A percentile compares a stretch with the other conserved stretches of the same genome.
Conservation (phyloP, 2,888 invertebrate species). For the Idaea straminata region DNA sequence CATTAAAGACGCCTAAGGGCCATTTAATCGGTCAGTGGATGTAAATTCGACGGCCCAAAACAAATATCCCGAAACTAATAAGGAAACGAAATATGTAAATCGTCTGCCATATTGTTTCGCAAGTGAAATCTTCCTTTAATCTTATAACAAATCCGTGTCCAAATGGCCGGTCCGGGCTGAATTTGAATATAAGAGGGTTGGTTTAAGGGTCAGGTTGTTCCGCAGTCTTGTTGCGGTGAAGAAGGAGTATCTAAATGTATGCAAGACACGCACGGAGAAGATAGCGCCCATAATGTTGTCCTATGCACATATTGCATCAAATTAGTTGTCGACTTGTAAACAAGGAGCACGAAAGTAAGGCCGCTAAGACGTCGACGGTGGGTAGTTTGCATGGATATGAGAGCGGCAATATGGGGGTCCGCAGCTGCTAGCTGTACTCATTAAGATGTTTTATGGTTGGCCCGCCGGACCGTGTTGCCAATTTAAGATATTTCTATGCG, state of each 20-base stretch:
- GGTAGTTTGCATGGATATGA: slow-evolving; percentile 81
- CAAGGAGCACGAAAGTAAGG: slow-evolving; percentile 74
- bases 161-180: slow-evolving; percentile 76
- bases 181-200: slow-evolving; percentile 78
- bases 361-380: slow-evolving; percentile 72
- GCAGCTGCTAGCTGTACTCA: slow-evolving; percentile 79
- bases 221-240: slow-evolving; percentile 58
- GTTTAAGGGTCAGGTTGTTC: slow-evolving; percentile 66
- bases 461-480: slow-evolving; percentile 78
- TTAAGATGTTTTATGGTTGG: slow-evolving; percentile 81
- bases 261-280: slow-evolving; percentile 77
- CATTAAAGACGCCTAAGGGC: slow-evolving; percentile 81
- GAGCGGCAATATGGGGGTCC: slow-evolving; percentile 76
- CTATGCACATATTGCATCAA: slow-evolving; percentile 82
- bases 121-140: slow-evolving; percentile 82
- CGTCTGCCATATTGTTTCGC: slow-evolving; percentile 79
- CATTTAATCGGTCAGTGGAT: slow-evolving; percentile 81
- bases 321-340: slow-evolving; percentile 81
- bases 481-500: slow-evolving; percentile 81
- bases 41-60: slow-evolving; percentile 79
- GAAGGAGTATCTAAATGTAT: slow-evolving; percentile 68
- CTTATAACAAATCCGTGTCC: slow-evolving; percentile 81
- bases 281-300: slow-evolving; percentile 77
- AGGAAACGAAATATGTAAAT: slow-evolving; percentile 81
- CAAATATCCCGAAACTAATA: slow-evolving; percentile 81